Conservation (phyloP, 1,140 invertebrate genomes). For the Vanessa atalanta region DNA sequence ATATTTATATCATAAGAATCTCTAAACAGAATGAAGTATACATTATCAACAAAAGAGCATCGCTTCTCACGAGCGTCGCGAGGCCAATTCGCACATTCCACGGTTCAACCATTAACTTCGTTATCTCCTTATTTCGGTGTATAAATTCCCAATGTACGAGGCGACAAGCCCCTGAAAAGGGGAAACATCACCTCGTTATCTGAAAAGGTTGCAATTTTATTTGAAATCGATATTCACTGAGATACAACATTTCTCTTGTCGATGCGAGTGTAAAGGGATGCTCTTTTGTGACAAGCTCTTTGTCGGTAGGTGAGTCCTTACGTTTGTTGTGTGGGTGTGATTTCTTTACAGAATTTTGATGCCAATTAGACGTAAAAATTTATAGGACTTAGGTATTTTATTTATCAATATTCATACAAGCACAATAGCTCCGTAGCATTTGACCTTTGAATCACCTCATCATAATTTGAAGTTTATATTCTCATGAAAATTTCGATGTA, state of each 20-base stretch:
- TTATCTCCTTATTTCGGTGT: slow-evolving; percentile 79
- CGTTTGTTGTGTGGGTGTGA: slow-evolving; percentile 23
- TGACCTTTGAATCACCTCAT: no score
- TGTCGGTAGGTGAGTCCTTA: slow-evolving; percentile 29
- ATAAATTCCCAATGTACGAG: slow-evolving; percentile 73
- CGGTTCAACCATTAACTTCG: slow-evolving; percentile 71
- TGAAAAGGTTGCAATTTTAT: slow-evolving; percentile 80
- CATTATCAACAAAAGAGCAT: slow-evolving; percentile 12
- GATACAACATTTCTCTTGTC: slow-evolving; percentile 61
- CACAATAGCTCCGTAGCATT: background rate
- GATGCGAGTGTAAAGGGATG: slow-evolving; percentile 46
- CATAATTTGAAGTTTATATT: no score
- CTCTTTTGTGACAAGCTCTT: slow-evolving; percentile 44
- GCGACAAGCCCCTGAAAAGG: slow-evolving; percentile 68
- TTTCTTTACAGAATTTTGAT: slow-evolving; percentile 20
- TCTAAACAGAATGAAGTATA: background rate
- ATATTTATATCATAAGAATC: background rate
- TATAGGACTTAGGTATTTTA: background rate
- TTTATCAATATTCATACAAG: background rate
- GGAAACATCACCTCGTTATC: slow-evolving; percentile 79
- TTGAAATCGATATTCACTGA: slow-evolving; percentile 79
- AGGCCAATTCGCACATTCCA: slow-evolving; percentile 64
- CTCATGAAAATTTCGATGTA: no score
- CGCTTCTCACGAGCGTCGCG: slow-evolving; percentile 23
- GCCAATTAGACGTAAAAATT: slow-evolving; percentile 31